Evolutionary conservation across 2,113 vertebrate genomes (phyloP), one percentile per base, ranked within the genome.

Genomic region (Equus przewalskii): DNA sequence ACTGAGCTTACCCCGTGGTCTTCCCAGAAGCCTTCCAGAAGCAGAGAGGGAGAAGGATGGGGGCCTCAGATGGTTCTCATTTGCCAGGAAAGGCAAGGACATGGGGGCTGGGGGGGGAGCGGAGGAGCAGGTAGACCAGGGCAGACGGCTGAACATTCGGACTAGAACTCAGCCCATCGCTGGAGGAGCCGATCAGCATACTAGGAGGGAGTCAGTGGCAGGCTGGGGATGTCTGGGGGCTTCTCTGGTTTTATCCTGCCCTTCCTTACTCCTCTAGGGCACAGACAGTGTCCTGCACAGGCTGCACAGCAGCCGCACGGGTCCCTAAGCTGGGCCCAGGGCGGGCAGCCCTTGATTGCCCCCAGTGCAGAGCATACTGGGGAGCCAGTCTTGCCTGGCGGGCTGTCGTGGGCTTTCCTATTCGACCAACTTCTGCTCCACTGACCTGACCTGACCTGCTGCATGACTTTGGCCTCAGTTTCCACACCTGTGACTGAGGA

Each of bases 101-200:
- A 46, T 1, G 1, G 22, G 16, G 70, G 14, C 36, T 6, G 13
- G 8, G 7, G 1, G 16, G 62, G 9, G 21, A 46, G 26, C 9
- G 1, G 58, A 24, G 75, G 33, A 10, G 24, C 8, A 6, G 58
- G 78, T 8, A 36, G n/a, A 64, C 51, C 67, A 19, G 6, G n/a
- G 44, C 33, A 15, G 86, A 41, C 21, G 33, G 1, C 12, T 3
- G n/a, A 2, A 6, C 30, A 18, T 12, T 24, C 3, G 2, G 18
- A 18, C 15, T 10, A 2, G 62, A 33, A 3, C 54, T 88, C 64
- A 28, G 70, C 22, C 26, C 0, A 2, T 19, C 22, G 2, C 19
- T 21, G 78, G n/a, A 58, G 26, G 4, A 7, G 21, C 44, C 0
- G 0, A 8, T 7, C 24, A 19, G 24, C 3, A 13, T 1, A 10